Evolutionary conservation across 2,797 vertebrate species (phyloP), one percentile per base, ranked within the genome.

Genomic region (Enteromius viviparus): DNA sequence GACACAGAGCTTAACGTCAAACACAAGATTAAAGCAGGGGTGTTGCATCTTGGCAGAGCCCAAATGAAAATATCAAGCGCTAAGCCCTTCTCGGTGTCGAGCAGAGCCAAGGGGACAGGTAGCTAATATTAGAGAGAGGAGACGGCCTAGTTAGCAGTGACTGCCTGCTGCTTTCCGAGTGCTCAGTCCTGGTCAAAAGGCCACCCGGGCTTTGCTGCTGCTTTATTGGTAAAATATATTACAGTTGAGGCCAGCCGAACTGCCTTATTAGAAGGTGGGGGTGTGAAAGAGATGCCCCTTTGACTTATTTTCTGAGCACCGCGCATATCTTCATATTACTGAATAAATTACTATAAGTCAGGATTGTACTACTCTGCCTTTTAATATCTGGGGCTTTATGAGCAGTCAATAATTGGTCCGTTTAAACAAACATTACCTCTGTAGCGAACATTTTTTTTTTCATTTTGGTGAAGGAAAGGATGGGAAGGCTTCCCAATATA

Each of bases 1-100:
- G 96, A 96, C 95, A 94, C 91, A 93, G 90, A 87, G 94, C 95
- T 93, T 95, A 96, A 95, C 90, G 93, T 95, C 94, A 96, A 95
- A 96, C 95, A 94, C 93, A 94, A 96, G 96, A 97, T 97, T 96
- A 97, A 94, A 94, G 94, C 90, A 90, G 94, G 94, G 93, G 92
- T 94, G 95, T 94, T 93, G 90, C 92, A 89, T 95, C 94, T 95
- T 95, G 95, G 94, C 91, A 91, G 90, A 78, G 89, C 95, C 94
- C 94, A 95, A 95, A 96, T 96, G 95, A 96, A 97, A 97, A 96
- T 96, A 97, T 96, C 94, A 95, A 95, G 93, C 90, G 92, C 91
- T 96, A 95, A 96, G 95, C 95, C 94, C 92, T 90, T 92, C 84
- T 82, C 85, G 21, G 42, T 78, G 82, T 78, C 86, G 89, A 92